Evolutionary conservation across 2,888 invertebrate species (phyloP).

Genomic region (Parascotia fuliginaria): DNA sequence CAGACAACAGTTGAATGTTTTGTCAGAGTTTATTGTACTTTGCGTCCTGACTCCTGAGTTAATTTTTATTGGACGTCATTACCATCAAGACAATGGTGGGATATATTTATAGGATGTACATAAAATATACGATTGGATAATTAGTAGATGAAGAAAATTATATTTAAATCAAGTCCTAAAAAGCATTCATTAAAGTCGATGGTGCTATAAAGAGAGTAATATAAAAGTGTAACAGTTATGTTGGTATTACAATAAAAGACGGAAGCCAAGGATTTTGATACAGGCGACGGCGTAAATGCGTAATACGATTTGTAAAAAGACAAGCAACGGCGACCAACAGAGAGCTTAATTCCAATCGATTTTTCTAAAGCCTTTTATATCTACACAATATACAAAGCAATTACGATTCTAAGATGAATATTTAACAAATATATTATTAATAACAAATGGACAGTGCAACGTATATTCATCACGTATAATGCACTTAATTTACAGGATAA

Average conservation of each 20-base stretch:
- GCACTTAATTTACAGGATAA: constrained; percentile 19
- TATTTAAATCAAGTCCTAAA: constrained; percentile 45
- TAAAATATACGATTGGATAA: constrained; percentile 42
- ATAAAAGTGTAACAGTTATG: constrained; percentile 18
- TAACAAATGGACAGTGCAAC: background rate
- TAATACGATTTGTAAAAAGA: constrained; percentile 1
- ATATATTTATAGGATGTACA: constrained; percentile 35
- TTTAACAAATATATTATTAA: too few species aligned
- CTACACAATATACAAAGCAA: background rate
- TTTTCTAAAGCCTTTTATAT: background rate
- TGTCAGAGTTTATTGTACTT: constrained; percentile 21
- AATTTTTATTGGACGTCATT: constrained; percentile 22
- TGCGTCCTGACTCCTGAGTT: constrained; percentile 11
- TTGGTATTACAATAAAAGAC: constrained; percentile 7
- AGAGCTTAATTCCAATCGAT: background rate
- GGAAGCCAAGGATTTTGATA: background rate
- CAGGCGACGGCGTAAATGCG: background rate
- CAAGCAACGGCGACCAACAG: background rate
- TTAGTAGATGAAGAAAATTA: constrained; percentile 47
- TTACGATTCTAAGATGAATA: background rate
- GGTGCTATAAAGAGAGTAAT: constrained; percentile 22
- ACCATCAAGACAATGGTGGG: constrained; percentile 36
- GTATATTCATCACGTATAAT: constrained; percentile 10
- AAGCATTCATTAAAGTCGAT: constrained; percentile 34
- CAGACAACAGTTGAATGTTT: constrained; percentile 16